Conservation (phyloP, 2,888 invertebrate species). For the Tenthredo mesomela region DNA sequence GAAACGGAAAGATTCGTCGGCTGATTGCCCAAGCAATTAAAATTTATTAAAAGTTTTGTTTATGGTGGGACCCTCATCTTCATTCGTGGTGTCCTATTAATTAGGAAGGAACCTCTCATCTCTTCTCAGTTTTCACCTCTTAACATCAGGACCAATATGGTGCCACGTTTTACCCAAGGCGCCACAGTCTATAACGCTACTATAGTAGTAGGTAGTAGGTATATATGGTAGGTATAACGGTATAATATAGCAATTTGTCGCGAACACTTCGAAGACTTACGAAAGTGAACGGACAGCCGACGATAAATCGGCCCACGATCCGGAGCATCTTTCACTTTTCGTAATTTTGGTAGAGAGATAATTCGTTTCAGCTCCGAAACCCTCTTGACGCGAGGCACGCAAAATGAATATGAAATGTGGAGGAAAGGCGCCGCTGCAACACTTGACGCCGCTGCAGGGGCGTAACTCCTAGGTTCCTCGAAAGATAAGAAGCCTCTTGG, state of each 20-base stretch:
- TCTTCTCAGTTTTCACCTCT: conserved; percentile 31
- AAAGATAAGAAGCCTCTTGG: conserved; percentile 34
- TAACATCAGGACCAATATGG: not conserved
- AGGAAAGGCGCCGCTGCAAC: conserved; percentile 42
- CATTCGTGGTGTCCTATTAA: conserved; percentile 43
- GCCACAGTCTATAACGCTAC: conserved; percentile 7
- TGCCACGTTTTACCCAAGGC: not conserved
- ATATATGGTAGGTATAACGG: conserved; percentile 2
- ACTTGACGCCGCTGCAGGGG: conserved; percentile 50
- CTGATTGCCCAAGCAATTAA: conserved; percentile 54
- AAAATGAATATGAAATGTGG: conserved; percentile 48
- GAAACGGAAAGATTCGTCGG: conserved; percentile 48
- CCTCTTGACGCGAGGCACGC: conserved; percentile 36
- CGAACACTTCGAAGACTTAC: conserved; percentile 30
- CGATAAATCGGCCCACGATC: conserved; percentile 43
- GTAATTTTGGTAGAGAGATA: conserved; percentile 46
- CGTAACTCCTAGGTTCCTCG: conserved; percentile 29
- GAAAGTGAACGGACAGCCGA: conserved; percentile 34
- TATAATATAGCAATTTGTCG: conserved; percentile 41
- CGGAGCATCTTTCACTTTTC: conserved; percentile 47
- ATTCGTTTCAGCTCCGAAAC: conserved; percentile 30
- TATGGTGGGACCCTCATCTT: conserved; percentile 52
- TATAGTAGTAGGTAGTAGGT: not conserved
- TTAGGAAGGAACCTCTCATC: conserved; percentile 1
- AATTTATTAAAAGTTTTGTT: conserved; percentile 55